These are phyloP conservation scores for Coreius guichenoti DNA, from an alignment of 2,797 vertebrate species.

Conservation along the genomic window DNA sequence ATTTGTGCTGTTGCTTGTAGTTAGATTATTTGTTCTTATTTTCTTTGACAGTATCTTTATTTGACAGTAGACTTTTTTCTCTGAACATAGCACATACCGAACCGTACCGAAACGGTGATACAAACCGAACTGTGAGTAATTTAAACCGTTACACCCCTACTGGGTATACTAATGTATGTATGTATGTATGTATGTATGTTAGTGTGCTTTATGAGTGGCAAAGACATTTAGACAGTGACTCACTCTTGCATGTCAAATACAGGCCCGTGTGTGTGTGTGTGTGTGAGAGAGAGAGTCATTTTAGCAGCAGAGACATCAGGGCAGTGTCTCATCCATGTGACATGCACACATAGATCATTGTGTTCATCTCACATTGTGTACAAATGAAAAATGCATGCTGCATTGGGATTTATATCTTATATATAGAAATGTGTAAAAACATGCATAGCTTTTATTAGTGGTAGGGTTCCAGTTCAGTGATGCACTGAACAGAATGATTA, in stretches of 20 bases:
- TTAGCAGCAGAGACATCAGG: not conserved
- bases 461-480: not conserved
- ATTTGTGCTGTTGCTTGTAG: no score
- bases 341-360: not conserved
- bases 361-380: not conserved
- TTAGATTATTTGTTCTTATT: no score
- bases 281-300: not conserved
- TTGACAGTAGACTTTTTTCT: no score
- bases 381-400: not conserved
- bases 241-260: not conserved
- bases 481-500: not conserved
- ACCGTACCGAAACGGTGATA: no score
- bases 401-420: not conserved
- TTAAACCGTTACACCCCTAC: not conserved
- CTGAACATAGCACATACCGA: no score
- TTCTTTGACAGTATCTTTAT: no score
- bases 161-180: not conserved
- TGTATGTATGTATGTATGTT: not conserved
- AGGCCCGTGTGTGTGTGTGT: not conserved
- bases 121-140: no score
- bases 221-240: slow-evolving; percentile 4
- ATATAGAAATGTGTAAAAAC: not conserved
- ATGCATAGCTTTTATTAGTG: not conserved
- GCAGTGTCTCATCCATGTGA: slow-evolving; percentile 7
- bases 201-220: not conserved